A percentile compares a stretch with the other conserved stretches of the same genome.
Evolutionary conservation across 2,113 vertebrate species (phyloP).

Genomic region (Zeus faber): DNA sequence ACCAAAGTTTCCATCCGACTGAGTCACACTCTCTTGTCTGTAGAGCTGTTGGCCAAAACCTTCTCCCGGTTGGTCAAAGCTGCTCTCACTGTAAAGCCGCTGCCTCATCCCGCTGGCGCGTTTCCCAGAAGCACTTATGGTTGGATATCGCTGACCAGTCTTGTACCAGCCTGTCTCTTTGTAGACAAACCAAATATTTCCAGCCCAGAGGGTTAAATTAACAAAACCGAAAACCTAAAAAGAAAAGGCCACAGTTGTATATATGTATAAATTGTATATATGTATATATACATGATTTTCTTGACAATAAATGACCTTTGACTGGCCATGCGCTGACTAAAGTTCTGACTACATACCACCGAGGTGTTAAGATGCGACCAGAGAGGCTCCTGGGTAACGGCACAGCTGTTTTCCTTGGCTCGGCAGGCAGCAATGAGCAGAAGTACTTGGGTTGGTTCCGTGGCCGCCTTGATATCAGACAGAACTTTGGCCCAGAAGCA

Average conservation of each 20-base stretch:
- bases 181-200: slow-evolving; percentile 99
- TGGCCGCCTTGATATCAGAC: slow-evolving; percentile 88
- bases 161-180: slow-evolving; percentile 98
- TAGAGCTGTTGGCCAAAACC: slow-evolving; percentile 32
- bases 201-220: slow-evolving; percentile 94
- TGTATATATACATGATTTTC: not conserved
- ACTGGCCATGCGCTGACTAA: not conserved
- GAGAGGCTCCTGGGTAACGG: slow-evolving; percentile 81
- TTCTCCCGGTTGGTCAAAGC: slow-evolving; percentile 71
- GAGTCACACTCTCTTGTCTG: slow-evolving; percentile 48
- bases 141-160: slow-evolving; percentile 82
- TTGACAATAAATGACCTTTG: not conserved
- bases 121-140: slow-evolving; percentile 84
- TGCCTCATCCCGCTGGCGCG: slow-evolving; percentile 82
- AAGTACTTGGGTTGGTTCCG: slow-evolving; percentile 86
- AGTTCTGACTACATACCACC: slow-evolving; percentile 75
- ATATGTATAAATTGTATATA: not conserved
- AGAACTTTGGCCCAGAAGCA: slow-evolving; percentile 95
- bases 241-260: not conserved
- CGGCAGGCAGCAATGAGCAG: slow-evolving; percentile 92
- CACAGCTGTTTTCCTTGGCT: slow-evolving; percentile 85
- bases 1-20: slow-evolving; percentile 75
- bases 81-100: slow-evolving; percentile 81
- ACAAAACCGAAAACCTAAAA: slow-evolving; percentile 93
- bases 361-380: slow-evolving; percentile 95